phyloP scores from a whole-genome alignment of 2,888 invertebrate species.

The Scotopteryx bipunctaria region DNA sequence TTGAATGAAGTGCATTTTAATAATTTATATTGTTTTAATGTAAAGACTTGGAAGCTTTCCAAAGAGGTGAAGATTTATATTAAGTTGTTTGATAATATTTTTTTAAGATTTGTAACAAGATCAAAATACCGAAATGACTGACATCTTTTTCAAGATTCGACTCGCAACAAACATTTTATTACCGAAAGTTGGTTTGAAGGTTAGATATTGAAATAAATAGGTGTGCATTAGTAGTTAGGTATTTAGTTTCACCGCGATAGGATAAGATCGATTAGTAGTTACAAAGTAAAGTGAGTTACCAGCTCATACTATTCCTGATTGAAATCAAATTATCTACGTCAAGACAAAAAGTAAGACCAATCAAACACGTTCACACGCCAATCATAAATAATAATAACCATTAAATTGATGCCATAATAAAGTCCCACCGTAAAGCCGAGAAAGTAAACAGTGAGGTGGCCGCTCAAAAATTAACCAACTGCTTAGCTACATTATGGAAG shows the following conservation, averaged over 20 bases:
- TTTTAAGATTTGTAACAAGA: constrained; percentile 33
- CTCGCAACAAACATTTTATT: constrained; percentile 8
- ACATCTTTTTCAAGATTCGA: constrained; percentile 27
- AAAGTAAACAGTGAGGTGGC: constrained; percentile 58
- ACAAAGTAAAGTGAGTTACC: constrained; percentile 1
- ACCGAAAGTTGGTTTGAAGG: constrained; percentile 14
- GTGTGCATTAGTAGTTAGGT: no score
- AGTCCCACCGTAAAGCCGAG: constrained; percentile 51
- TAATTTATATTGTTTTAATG: constrained; percentile 40
- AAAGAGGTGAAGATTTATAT: constrained; percentile 49
- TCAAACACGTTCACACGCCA: constrained; percentile 67
- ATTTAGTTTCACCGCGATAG: constrained; percentile 25
- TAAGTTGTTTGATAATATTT: constrained; percentile 25
- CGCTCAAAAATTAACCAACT: constrained; percentile 51
- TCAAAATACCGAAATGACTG: constrained; percentile 36
- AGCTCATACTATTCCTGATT: constrained; percentile 2
- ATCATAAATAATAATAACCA: constrained; percentile 69
- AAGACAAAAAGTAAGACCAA: constrained; percentile 48
- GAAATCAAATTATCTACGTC: background rate
- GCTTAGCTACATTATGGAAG: constrained; percentile 61
- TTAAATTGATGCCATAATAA: constrained; percentile 63
- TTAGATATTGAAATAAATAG: constrained; percentile 7
- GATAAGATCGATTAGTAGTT: constrained; percentile 40
- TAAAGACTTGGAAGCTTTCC: constrained; percentile 52
- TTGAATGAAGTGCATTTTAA: constrained; percentile 29